These are phyloP conservation scores for Automeris io DNA, from an alignment of 2,888 invertebrate species.

Conservation along the genomic window DNA sequence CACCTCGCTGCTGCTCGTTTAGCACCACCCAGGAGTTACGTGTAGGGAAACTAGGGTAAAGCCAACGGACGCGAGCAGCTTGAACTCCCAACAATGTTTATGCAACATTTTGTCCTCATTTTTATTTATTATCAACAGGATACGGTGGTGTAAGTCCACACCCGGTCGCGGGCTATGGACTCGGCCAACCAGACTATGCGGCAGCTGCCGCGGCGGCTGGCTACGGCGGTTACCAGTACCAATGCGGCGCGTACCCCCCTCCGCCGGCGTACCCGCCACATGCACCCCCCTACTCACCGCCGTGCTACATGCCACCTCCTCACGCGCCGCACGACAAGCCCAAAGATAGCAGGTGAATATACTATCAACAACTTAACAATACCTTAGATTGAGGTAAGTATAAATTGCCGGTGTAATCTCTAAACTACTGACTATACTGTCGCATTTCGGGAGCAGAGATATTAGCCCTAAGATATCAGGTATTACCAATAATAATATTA, in stretches of 20 bases:
- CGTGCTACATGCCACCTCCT: constrained; percentile 93
- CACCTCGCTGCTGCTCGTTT: too few species aligned
- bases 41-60: too few species aligned
- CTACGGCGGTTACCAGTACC: constrained; percentile 78
- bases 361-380: constrained; percentile 2
- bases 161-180: constrained; percentile 85
- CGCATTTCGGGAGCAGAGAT: too few species aligned
- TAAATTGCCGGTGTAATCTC: too few species aligned
- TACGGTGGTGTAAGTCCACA: constrained; percentile 91
- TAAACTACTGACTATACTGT: too few species aligned
- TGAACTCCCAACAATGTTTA: too few species aligned
- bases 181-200: constrained; percentile 89
- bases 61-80: too few species aligned
- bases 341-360: constrained; percentile 84
- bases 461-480: too few species aligned
- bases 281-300: constrained; percentile 86
- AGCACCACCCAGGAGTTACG: too few species aligned
- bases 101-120: too few species aligned
- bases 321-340: constrained; percentile 88
- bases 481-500: too few species aligned
- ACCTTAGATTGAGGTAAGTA: too few species aligned
- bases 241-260: constrained; percentile 79
- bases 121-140: constrained; percentile 78
- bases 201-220: constrained; percentile 82
- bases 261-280: constrained; percentile 79